A percentile compares a stretch with the other conserved stretches of the same genome.
These are phyloP conservation scores for Drymonia ruficornis DNA, from an alignment of 2,888 invertebrate species.

Conservation along the genomic window DNA sequence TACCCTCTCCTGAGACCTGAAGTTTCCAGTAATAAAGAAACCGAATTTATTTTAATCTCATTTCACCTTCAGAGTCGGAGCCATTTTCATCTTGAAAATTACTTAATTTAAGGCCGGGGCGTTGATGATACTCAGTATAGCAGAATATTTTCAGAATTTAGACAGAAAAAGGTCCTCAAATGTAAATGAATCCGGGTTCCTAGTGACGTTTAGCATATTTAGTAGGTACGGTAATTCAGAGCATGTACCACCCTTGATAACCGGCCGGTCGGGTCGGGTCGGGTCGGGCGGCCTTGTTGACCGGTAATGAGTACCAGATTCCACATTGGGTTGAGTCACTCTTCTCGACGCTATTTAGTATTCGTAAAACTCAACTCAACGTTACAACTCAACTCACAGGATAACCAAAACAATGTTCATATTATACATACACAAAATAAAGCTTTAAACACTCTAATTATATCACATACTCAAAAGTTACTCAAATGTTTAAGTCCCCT, in stretches of 20 bases:
- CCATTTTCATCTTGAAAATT: neutral
- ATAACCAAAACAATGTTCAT: too few species aligned
- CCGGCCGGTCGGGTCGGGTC: too few species aligned
- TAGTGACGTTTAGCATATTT: neutral
- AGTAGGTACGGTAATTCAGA: neutral
- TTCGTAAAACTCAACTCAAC: too few species aligned
- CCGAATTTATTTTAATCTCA: neutral
- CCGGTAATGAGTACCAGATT: too few species aligned
- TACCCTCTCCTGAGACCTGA: neutral
- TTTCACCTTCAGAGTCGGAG: neutral
- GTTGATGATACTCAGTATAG: neutral
- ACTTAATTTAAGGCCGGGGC: neutral
- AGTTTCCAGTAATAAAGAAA: neutral
- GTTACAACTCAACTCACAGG: too few species aligned
- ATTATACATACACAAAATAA: too few species aligned
- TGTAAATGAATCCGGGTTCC: neutral
- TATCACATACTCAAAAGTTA: too few species aligned
- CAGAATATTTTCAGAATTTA: slow-evolving; percentile 1
- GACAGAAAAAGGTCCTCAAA: neutral
- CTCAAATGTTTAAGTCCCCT: too few species aligned
- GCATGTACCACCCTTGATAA: neutral
- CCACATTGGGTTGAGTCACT: too few species aligned
- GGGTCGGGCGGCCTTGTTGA: too few species aligned
- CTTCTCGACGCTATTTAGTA: too few species aligned
- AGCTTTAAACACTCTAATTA: too few species aligned